These are phyloP conservation scores for Eupithecia abbreviata DNA, from an alignment of 2,888 invertebrate genomes.

Conservation along the genomic window DNA sequence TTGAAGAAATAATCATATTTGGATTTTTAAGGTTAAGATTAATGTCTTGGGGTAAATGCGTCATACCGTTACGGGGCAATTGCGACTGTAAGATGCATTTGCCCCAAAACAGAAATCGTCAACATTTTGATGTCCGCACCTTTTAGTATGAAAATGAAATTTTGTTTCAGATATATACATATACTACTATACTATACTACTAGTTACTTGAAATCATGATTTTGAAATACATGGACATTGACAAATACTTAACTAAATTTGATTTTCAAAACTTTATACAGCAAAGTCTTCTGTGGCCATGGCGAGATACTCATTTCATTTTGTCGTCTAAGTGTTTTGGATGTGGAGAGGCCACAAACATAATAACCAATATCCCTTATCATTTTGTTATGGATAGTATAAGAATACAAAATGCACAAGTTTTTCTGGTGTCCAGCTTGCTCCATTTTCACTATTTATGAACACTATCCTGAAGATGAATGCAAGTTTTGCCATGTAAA, in stretches of 20 bases:
- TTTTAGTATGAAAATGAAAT: no score
- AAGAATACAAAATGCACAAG: neutral
- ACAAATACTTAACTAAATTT: neutral
- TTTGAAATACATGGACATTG: neutral
- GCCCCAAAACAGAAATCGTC: no score
- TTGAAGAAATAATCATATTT: no score
- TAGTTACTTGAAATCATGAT: neutral
- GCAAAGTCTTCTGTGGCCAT: neutral
- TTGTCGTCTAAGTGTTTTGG: neutral
- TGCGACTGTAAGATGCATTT: no score
- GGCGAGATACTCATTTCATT: neutral
- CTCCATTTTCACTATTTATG: slow-evolving; percentile 8
- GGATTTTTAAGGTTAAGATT: no score
- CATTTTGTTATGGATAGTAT: neutral
- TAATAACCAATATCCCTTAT: neutral
- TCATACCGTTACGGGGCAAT: no score
- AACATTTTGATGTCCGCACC: no score
- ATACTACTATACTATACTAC: no score
- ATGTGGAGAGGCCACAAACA: neutral
- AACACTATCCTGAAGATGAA: slow-evolving; percentile 10
- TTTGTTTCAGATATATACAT: no score
- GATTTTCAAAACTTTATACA: slow-evolving; percentile 2
- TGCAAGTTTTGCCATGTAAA: neutral
- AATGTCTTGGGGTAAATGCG: no score
- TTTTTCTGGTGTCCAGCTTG: neutral